Evolutionary conservation across 2,797 vertebrate species (phyloP), one percentile per base, ranked within the genome.

Genomic region (Furcifer pardalis): DNA sequence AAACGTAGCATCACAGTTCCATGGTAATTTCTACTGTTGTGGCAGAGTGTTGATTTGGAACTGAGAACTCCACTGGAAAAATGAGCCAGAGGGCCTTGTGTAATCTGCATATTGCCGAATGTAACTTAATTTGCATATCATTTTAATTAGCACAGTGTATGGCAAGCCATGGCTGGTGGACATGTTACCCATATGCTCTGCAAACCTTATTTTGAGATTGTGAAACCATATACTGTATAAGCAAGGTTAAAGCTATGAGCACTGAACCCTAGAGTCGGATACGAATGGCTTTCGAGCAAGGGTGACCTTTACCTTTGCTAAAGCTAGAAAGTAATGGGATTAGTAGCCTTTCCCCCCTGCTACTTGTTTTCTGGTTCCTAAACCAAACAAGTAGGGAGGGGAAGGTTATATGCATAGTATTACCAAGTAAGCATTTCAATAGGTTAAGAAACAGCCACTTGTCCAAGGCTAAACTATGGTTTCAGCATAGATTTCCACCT

Each of bases 81-180:
- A 80, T 69, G 42, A 52, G 59, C n/a, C 63, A 76, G n/a, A 40
- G 59, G 42, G 62, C 37, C 37, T 15, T 81, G n/a, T 7, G 65
- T 68, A 81, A 85, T 76, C 37, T 49, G 37, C 25, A 52, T 44
- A 63, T 52, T 79, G 32, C 56, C 59, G 72, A 84, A 79, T 73
- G 60, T 52, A 84, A 62, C 23, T 81, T 80, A 74, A 30, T 75
- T 85, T 85, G 52, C 37, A 69, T 30, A 69, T 35, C 19, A 76
- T 46, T 85, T 59, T 85, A 76, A 69, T 85, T 85, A 85, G 59
- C 10, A 23, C 32, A 81, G 6, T 69, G 13, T 77, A 86, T 68
- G 6, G 42, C 63, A 81, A 81, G 46, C 37, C 62, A 77, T 35
- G 73, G 32, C 69, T 71, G 21, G 78, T 85, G 62, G 46, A 63